These are phyloP conservation scores for Apodemia duryi DNA, from an alignment of 2,888 invertebrate genomes.

Conservation along the genomic window DNA sequence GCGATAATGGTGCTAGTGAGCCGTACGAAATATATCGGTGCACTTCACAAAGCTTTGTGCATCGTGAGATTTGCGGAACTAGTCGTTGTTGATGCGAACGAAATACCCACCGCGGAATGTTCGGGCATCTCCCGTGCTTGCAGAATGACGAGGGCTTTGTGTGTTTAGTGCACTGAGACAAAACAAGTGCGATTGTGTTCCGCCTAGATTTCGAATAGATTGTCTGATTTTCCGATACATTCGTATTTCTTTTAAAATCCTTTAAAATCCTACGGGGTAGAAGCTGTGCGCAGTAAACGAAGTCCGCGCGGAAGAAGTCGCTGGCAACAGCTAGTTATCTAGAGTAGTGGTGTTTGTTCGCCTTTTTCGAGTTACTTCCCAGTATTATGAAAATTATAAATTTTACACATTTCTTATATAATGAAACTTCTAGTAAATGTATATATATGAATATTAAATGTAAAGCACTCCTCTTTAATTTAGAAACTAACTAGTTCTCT, in stretches of 20 bases:
- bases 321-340: too few species aligned
- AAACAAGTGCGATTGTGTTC: too few species aligned
- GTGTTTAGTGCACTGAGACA: too few species aligned
- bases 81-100: neutral
- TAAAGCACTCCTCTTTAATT: neutral
- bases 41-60: constrained; percentile 5
- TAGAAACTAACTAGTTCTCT: constrained; percentile 33
- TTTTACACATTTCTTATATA: neutral
- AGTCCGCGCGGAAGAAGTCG: too few species aligned
- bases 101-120: neutral
- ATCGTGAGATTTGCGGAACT: neutral
- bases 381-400: neutral
- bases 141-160: too few species aligned
- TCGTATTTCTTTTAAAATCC: too few species aligned
- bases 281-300: too few species aligned
- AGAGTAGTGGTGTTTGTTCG: too few species aligned
- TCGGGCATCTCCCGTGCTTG: neutral
- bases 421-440: neutral
- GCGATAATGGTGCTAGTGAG: constrained; percentile 3
- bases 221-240: too few species aligned
- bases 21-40: neutral
- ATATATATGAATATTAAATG: neutral
- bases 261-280: too few species aligned
- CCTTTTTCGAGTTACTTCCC: too few species aligned
- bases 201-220: too few species aligned